A percentile compares a stretch with the other conserved stretches of the same genome.
These are phyloP conservation scores for Blera fallax DNA, from an alignment of 2,888 invertebrate species.

Conservation along the genomic window DNA sequence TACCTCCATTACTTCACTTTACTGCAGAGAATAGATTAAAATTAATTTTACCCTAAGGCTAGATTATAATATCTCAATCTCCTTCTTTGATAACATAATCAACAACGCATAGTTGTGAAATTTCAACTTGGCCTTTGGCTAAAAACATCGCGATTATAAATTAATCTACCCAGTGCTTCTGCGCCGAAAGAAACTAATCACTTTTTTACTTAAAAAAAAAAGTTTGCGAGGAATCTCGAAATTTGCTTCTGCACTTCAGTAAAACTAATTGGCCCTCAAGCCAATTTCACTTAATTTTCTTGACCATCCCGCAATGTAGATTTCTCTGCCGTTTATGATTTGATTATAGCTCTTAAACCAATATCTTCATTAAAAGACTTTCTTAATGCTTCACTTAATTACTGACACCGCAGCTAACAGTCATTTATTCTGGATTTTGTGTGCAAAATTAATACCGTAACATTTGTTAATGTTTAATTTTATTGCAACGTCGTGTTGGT, in stretches of 20 bases:
- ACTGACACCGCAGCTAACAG: constrained; percentile 1
- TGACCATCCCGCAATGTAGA: constrained; percentile 10
- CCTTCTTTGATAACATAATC: constrained; percentile 55
- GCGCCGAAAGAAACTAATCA: constrained; percentile 23
- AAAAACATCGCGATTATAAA: neutral
- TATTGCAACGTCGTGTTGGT: neutral
- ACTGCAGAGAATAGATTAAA: constrained; percentile 10
- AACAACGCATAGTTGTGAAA: constrained; percentile 9
- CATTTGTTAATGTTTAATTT: constrained; percentile 30
- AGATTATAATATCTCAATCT: constrained; percentile 9
- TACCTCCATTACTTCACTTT: neutral
- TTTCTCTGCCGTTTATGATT: constrained; percentile 12
- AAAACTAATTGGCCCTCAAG: constrained; percentile 27
- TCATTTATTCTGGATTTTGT: constrained; percentile 9
- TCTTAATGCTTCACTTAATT: constrained; percentile 48
- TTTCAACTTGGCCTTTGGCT: constrained; percentile 13
- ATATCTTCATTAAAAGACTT: constrained; percentile 46
- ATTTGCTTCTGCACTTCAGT: constrained; percentile 14
- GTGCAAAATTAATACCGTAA: constrained; percentile 4
- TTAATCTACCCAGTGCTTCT: constrained; percentile 3
- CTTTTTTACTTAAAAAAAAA: neutral
- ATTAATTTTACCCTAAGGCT: constrained; percentile 21
- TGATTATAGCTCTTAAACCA: constrained; percentile 39
- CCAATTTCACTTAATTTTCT: constrained; percentile 44
- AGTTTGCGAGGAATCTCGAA: neutral